Base-by-base conservation (phyloP, 92 coral and sea anemone genomes). In the Epizoanthus illoricatus region DNA sequence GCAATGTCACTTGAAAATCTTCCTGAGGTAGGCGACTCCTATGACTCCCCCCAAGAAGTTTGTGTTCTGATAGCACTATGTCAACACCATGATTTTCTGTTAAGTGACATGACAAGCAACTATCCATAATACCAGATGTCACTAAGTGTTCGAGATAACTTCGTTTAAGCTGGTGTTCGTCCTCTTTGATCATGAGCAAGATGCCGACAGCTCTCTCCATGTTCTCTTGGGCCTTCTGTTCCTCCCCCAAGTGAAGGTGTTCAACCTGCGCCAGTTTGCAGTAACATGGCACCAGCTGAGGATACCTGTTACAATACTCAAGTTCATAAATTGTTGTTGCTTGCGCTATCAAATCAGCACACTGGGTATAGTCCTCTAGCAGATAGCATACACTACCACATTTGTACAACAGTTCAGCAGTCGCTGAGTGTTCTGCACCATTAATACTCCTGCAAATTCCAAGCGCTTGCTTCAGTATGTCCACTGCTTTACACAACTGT, bases 261-360 rank as follows among this genome's bases (percentile, higher is more conserved):
- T 71, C 58, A 20, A 71, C 76, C 20, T 45, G 33, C 3, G 76
- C 59, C 20, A 71, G 17, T 36, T 45, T 71, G 76, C 58, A 71
- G 47, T 71, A 71, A 7, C 76, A 71, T 2, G 40, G 19, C 11
- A 71, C 6, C 28, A 71, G 39, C 20, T 57, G 9, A 11, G 13
- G 18, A 17, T 19, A 13, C 60, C 9, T 43, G 17, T 43, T 33
- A 71, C 4, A 7, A 40, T 43, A 49, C 11, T 12, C 36, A 19
- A 43, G 76, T 60, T 71, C 59, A 16, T n/a, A 47, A 19, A 43
- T 47, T 1, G 24, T 49, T 71, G 40, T 71, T 40, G 76, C 76
- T 43, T 71, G 58, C 47, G 39, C 47, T 43, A 71, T 0, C 4
- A 71, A n/a, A n/a, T 17, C 39, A 7, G 28, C 76, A 71, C 60